Evolutionary conservation across 2,797 vertebrate genomes (phyloP).

Genomic region (Mormyrops attenuatus): DNA sequence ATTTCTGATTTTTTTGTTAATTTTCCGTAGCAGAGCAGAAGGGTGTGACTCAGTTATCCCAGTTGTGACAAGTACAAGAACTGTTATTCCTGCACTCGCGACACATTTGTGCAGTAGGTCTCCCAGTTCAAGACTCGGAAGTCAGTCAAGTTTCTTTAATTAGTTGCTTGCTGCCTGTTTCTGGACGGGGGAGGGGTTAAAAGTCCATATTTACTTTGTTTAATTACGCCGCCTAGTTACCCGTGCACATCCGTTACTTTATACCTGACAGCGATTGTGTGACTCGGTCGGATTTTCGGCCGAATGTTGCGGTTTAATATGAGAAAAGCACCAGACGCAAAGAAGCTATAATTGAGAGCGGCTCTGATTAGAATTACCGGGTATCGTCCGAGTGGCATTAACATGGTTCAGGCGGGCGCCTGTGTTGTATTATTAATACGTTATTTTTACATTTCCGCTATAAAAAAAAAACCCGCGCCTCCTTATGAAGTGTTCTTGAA

Average conservation of each 20-base stretch:
- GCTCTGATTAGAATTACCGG: constrained; percentile 59
- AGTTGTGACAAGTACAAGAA: not conserved
- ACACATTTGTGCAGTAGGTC: not conserved
- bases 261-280: constrained; percentile 46
- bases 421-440: constrained; percentile 64
- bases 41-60: not conserved
- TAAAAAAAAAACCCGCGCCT: constrained; percentile 35
- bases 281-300: constrained; percentile 53
- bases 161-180: not conserved
- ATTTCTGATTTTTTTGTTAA: not conserved
- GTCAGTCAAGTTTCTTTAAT: not conserved
- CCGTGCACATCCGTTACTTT: constrained; percentile 53
- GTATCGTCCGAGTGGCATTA: constrained; percentile 46
- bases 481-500: constrained; percentile 44
- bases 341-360: constrained; percentile 56
- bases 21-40: not conserved
- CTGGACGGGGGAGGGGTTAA: not conserved
- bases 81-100: not conserved
- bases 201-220: constrained; percentile 61
- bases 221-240: constrained; percentile 61
- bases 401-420: constrained; percentile 33
- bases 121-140: not conserved
- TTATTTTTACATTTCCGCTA: constrained; percentile 39
- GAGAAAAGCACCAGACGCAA: constrained; percentile 51
- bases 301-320: constrained; percentile 54